Evolutionary conservation across 2,797 vertebrate species (phyloP).

Genomic region (Lateolabrax maculatus): DNA sequence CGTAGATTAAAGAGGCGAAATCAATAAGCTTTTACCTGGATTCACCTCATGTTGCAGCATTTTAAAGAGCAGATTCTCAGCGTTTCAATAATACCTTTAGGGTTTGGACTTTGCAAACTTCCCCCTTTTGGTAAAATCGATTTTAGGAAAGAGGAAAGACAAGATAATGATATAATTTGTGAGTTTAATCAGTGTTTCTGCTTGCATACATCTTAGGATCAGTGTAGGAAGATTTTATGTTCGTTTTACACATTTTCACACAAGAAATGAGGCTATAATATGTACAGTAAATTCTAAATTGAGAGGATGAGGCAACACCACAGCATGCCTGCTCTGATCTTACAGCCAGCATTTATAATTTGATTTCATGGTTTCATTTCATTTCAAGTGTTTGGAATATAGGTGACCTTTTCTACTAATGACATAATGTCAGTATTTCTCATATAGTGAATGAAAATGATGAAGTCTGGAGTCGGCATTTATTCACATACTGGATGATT

Average conservation of each 20-base stretch:
- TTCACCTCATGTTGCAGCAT: conserved; percentile 21
- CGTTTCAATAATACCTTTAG: not conserved
- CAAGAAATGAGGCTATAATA: not conserved
- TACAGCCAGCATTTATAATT: not conserved
- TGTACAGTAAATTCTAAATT: not conserved
- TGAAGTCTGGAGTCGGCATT: not conserved
- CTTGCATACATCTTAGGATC: not conserved
- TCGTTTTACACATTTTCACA: not conserved
- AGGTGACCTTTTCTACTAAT: conserved; percentile 10
- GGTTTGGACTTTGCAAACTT: not conserved
- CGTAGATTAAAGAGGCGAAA: conserved; percentile 18
- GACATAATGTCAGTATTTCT: conserved; percentile 9
- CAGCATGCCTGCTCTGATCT: not conserved
- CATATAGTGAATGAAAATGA: too few species aligned
- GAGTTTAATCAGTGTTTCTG: not conserved
- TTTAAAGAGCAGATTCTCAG: conserved; percentile 2
- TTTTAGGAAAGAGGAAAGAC: not conserved
- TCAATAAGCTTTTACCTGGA: conserved; percentile 36
- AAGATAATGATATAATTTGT: not conserved
- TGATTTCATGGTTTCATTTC: too few species aligned
- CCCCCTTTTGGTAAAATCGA: not conserved
- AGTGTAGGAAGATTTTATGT: not conserved
- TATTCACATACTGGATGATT: not conserved
- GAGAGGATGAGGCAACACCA: not conserved
- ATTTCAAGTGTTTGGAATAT: conserved; percentile 28